Conservation (phyloP, 2,113 vertebrate genomes). For the Mastomys coucha region DNA sequence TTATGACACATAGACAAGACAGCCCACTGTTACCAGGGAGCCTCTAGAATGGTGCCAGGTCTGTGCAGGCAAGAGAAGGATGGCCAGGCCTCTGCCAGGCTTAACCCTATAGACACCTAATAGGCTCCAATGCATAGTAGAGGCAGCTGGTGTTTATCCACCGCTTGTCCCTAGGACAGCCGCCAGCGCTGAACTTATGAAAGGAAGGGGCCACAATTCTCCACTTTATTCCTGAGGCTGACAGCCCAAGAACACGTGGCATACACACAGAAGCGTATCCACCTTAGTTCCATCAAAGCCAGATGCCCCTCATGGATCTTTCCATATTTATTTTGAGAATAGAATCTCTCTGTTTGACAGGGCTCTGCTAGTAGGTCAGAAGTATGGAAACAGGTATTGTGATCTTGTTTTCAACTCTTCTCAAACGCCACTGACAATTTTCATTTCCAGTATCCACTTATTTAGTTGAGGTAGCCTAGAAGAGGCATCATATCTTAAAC, state of each 20-base stretch:
- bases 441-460: constrained; percentile 27
- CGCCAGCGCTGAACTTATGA: constrained; percentile 60
- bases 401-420: constrained; percentile 64
- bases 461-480: background rate
- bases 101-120: constrained; percentile 22
- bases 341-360: constrained; percentile 81
- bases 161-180: background rate
- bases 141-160: background rate
- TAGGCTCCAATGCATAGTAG: constrained; percentile 27
- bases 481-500: background rate
- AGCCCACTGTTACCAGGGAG: background rate
- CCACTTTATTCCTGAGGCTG: constrained; percentile 15
- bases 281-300: constrained; percentile 71
- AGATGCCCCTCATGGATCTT: constrained; percentile 74
- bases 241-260: constrained; percentile 43
- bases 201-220: background rate
- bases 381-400: constrained; percentile 69
- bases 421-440: constrained; percentile 12
- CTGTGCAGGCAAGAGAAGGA: constrained; percentile 1
- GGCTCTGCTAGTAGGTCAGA: constrained; percentile 60
- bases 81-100: background rate
- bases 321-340: constrained; percentile 79
- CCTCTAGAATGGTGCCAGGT: background rate
- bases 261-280: background rate
- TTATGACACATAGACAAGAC: background rate